Percentiles rank a stretch among this genome's conserved stretches.
These are phyloP conservation scores for Trachemys scripta DNA, from an alignment of 2,113 vertebrate genomes.

Conservation along the genomic window DNA sequence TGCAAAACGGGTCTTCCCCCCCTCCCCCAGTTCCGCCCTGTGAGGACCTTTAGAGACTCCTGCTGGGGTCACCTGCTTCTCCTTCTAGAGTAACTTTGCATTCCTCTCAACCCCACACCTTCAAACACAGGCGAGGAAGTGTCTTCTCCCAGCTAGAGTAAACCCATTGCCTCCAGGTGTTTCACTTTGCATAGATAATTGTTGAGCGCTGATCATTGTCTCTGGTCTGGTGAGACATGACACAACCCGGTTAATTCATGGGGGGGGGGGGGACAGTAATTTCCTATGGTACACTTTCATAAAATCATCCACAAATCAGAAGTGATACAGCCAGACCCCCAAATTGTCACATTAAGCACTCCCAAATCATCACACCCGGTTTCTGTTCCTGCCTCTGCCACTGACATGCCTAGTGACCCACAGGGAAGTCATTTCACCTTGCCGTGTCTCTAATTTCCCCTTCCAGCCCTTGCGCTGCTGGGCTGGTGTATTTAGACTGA, in stretches of 20 bases:
- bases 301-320: not conserved
- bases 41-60: not conserved
- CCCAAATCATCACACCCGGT: not conserved
- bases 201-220: not conserved
- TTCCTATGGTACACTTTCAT: not conserved
- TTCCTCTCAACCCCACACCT: not conserved
- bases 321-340: not conserved
- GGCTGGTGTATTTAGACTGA: not conserved
- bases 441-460: not conserved
- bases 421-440: not conserved
- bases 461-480: not conserved
- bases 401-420: not conserved
- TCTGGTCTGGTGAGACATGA: not conserved
- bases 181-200: too few species aligned
- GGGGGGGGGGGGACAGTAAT: not conserved
- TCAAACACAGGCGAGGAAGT: not conserved
- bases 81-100: not conserved
- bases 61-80: not conserved
- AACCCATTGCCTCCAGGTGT: not conserved
- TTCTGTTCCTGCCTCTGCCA: not conserved
- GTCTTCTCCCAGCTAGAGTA: not conserved
- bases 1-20: not conserved
- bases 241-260: not conserved
- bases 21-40: not conserved
- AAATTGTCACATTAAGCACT: not conserved